Evolutionary conservation across 2,797 vertebrate genomes (phyloP).

Genomic region (Luscinia luscinia): DNA sequence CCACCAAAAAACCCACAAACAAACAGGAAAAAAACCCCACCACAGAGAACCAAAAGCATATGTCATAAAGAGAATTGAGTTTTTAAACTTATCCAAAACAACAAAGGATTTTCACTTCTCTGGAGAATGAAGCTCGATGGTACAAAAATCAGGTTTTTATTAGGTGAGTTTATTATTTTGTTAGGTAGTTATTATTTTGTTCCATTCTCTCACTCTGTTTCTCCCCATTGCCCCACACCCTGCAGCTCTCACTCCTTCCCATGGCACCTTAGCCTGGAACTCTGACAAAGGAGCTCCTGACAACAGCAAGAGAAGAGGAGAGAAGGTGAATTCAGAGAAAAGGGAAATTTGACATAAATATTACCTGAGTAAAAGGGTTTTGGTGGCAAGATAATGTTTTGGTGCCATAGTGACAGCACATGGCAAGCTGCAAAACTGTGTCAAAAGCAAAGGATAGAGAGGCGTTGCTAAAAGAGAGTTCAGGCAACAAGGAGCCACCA

Average conservation of each 20-base stretch:
- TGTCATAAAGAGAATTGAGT: not conserved
- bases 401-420: not conserved
- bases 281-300: not conserved
- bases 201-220: not conserved
- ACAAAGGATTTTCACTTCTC: not conserved
- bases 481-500: not conserved
- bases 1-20: not conserved
- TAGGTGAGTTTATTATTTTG: no score
- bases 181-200: no score
- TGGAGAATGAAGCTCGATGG: not conserved
- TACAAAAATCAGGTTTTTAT: not conserved
- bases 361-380: not conserved
- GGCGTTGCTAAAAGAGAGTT: not conserved
- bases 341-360: not conserved
- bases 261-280: not conserved
- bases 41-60: not conserved
- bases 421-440: not conserved
- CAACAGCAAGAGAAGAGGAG: not conserved
- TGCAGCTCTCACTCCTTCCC: not conserved
- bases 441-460: not conserved
- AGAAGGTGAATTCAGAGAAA: not conserved
- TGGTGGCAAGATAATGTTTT: not conserved
- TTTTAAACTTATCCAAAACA: not conserved
- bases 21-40: accelerated
- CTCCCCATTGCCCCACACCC: not conserved